These are phyloP conservation scores for Synergus itoensis DNA, from an alignment of 2,888 invertebrate genomes.

Conservation along the genomic window DNA sequence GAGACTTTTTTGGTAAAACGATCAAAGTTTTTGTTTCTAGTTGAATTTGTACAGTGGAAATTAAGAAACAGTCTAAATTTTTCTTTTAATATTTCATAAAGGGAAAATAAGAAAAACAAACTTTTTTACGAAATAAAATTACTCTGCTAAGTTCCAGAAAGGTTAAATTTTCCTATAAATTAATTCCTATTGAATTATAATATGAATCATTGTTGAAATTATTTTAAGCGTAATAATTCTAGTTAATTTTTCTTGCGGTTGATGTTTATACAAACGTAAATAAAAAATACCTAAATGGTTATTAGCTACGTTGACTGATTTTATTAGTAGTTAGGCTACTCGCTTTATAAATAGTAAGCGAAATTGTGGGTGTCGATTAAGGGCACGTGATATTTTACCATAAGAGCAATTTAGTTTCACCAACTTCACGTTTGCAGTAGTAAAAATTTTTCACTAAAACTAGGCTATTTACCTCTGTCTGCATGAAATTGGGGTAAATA, in stretches of 20 bases:
- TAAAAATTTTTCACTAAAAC: too few species aligned
- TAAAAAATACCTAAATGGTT: background rate
- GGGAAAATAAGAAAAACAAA: too few species aligned
- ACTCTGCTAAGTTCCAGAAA: background rate
- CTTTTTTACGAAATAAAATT: background rate
- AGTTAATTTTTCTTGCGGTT: conserved; percentile 7
- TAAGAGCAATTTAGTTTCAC: too few species aligned
- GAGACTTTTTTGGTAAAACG: background rate
- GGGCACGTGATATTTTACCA: too few species aligned
- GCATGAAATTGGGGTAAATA: too few species aligned
- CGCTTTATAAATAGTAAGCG: background rate
- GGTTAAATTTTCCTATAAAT: background rate
- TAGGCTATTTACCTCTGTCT: too few species aligned
- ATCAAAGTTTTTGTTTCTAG: background rate
- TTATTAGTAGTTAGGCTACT: conserved; percentile 9
- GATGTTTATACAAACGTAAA: background rate
- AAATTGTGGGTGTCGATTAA: conserved; percentile 2
- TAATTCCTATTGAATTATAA: background rate
- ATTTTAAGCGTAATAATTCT: background rate
- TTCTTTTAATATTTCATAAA: background rate
- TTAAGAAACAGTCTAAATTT: background rate
- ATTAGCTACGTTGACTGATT: conserved; percentile 11
- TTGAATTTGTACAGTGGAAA: background rate
- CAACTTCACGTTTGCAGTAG: too few species aligned
- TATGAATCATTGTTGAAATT: background rate